phyloP scores from a whole-genome alignment of 2,888 invertebrate species.

The Dryococelus australis region DNA sequence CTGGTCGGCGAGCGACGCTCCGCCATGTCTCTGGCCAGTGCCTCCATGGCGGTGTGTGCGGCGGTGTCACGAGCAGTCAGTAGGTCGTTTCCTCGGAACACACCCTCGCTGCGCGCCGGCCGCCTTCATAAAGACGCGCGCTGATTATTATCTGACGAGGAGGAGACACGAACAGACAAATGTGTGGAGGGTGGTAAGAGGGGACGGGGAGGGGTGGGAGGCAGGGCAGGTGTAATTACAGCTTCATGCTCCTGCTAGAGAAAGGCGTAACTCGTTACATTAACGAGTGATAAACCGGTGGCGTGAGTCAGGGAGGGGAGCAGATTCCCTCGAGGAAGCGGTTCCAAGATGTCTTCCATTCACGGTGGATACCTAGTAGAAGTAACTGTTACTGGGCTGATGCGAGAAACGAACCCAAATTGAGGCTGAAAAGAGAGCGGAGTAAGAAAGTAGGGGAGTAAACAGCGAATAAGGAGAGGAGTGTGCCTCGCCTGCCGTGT shows the following conservation, averaged over 20 bases:
- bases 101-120: too few relatives aligned
- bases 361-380: not conserved
- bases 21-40: too few relatives aligned
- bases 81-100: too few relatives aligned
- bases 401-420: not conserved
- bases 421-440: not conserved
- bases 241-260: not conserved
- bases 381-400: not conserved
- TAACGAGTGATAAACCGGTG: not conserved
- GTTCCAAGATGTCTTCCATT: not conserved
- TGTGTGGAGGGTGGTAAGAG: not conserved
- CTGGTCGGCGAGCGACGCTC: too few relatives aligned
- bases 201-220: not conserved
- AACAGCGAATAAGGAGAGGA: not conserved
- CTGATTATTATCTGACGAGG: too few relatives aligned
- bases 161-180: not conserved
- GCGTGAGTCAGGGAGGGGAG: not conserved
- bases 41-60: too few relatives aligned
- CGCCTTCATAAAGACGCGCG: too few relatives aligned
- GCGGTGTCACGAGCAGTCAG: too few relatives aligned
- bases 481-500: not conserved
- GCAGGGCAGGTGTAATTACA: not conserved
- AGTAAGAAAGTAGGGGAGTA: not conserved
- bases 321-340: not conserved
- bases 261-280: constrained; percentile 3